Evolutionary conservation across 2,113 vertebrate genomes (phyloP), one percentile per base, ranked within the genome.

Genomic region (Falcunculus frontatus): DNA sequence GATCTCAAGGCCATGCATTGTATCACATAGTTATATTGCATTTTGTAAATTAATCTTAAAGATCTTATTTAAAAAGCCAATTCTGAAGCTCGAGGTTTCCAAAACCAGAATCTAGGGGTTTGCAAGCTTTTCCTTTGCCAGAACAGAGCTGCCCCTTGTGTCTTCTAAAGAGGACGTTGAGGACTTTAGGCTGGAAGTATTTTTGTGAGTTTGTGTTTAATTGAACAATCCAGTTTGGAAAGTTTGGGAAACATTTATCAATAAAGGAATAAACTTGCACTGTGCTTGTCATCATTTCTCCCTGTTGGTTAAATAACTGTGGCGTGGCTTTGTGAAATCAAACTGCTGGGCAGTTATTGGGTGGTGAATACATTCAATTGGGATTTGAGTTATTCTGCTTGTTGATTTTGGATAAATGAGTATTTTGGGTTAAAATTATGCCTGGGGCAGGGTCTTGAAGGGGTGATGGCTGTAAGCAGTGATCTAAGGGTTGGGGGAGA

Each of bases 191-290:
- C 56, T 94, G 84, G 55, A 92, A 86, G 74, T 96, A 96, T 96
- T 97, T 90, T 98, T 97, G 95, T 96, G 96, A 89, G 88, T 98
- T 98, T 97, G 97, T 63, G 95, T 98, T 98, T 98, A 96, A 96
- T 96, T 97, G 90, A 97, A 97, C 89, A 97, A 94, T 84, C 93
- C 93, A 89, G 92, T 93, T 97, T 97, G 96, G 96, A 81, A 92
- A 95, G 96, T 94, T 96, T 94, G 92, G 87, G 92, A 96, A 97
- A 93, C 69, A 85, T 98, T 98, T 98, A 97, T 97, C 97, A 98
- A 97, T 98, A 98, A 98, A 98, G 97, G 74, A 97, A 92, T 96
- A 93, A 98, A 86, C 91, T 96, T 96, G 69, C 67, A 23, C 52
- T 52, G 68, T 44, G 23, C 64, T 44, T 68, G 41, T 53, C n/a